These are phyloP conservation scores for Lepisosteus oculatus DNA, from an alignment of 2,113 vertebrate species.

Conservation along the genomic window DNA sequence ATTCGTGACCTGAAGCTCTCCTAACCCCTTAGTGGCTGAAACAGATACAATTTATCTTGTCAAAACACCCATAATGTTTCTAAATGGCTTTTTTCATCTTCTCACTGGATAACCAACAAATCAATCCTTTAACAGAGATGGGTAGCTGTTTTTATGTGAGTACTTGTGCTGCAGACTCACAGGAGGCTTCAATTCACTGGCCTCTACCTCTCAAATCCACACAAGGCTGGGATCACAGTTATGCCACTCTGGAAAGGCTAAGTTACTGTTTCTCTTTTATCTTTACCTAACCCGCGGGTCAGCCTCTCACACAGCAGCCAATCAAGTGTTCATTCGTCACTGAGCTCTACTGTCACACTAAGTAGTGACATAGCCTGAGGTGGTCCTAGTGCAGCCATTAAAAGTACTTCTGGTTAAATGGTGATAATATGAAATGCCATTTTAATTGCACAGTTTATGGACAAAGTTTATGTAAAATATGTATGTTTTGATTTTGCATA, in stretches of 20 bases:
- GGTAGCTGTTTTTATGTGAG: not conserved
- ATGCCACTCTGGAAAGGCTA: not conserved
- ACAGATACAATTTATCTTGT: conserved; percentile 37
- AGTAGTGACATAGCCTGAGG: too few relatives aligned
- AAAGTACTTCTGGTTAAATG: too few relatives aligned
- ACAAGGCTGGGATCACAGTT: not conserved
- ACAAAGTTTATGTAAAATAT: too few relatives aligned
- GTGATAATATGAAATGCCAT: too few relatives aligned
- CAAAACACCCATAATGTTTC: not conserved
- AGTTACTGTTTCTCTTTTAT: not conserved
- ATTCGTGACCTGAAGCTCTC: conserved; percentile 46
- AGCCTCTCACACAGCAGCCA: too few relatives aligned
- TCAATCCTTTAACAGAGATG: not conserved
- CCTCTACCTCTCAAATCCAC: not conserved
- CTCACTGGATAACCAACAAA: conserved; percentile 2
- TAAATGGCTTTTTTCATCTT: not conserved
- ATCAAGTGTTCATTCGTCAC: too few relatives aligned
- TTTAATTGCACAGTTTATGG: too few relatives aligned
- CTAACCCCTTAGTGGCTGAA: conserved; percentile 33
- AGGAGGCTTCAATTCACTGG: not conserved
- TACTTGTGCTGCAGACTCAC: not conserved
- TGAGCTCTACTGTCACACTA: too few relatives aligned
- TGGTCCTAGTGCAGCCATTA: too few relatives aligned
- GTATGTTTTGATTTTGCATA: too few relatives aligned
- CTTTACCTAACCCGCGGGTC: too few relatives aligned